phyloP scores from a whole-genome alignment of 2,113 vertebrate genomes.

The Furnarius figulus region DNA sequence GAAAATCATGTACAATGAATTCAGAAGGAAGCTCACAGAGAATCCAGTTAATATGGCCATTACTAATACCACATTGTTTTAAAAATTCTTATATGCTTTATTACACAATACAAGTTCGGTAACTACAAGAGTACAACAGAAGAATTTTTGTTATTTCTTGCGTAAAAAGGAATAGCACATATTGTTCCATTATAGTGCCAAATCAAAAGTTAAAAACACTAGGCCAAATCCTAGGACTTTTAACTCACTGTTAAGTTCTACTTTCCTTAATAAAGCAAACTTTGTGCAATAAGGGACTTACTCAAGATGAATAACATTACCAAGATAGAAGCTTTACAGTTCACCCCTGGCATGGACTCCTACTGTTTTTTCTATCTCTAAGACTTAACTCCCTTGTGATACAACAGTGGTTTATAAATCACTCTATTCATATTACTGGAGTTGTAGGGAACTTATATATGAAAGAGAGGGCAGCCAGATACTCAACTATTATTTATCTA shows the following conservation, averaged over 20 bases:
- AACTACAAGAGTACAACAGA: slow-evolving; percentile 25
- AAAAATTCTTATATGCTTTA: slow-evolving; percentile 12
- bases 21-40: background rate
- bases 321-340: background rate
- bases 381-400: background rate
- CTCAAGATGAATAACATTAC: background rate
- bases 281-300: background rate
- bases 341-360: background rate
- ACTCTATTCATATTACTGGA: background rate
- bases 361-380: background rate
- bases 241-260: background rate
- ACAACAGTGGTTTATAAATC: background rate
- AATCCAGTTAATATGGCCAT: background rate
- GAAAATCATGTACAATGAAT: background rate
- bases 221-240: background rate
- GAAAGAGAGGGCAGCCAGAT: background rate
- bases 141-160: slow-evolving; percentile 25
- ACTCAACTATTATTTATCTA: background rate
- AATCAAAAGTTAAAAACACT: slow-evolving; percentile 16
- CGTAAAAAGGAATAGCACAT: background rate
- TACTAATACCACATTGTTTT: slow-evolving; percentile 23
- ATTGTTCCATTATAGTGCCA: slow-evolving; percentile 18
- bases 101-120: background rate
- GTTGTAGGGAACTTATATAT: background rate
- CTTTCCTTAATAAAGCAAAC: background rate